Conservation (phyloP, 2,888 invertebrate species). For the Mylabris sibirica region DNA sequence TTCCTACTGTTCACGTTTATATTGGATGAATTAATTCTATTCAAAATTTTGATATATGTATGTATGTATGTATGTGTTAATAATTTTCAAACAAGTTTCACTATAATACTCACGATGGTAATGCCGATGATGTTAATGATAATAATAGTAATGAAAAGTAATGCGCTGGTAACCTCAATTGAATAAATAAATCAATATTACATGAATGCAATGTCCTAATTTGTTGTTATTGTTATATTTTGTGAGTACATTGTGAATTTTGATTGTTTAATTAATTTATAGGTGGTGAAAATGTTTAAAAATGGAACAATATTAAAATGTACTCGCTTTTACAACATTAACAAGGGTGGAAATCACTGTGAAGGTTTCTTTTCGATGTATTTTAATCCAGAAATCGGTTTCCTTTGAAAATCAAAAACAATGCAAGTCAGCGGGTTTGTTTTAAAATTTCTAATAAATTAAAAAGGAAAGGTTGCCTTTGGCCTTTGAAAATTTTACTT, state of each 20-base stretch:
- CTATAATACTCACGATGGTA: neutral
- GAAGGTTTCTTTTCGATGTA: too few relatives aligned
- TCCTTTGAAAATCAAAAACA: too few relatives aligned
- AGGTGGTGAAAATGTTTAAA: neutral
- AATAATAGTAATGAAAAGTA: neutral
- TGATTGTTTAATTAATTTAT: neutral
- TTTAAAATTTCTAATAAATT: too few relatives aligned
- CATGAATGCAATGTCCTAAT: neutral
- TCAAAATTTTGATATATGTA: neutral
- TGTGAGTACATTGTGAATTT: neutral
- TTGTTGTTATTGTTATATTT: neutral
- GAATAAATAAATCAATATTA: slow-evolving; percentile 5
- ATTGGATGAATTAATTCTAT: neutral
- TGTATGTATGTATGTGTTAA: neutral
- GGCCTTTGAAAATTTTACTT: too few relatives aligned
- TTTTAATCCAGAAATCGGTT: too few relatives aligned
- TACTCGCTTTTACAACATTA: too few relatives aligned
- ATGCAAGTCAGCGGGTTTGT: too few relatives aligned
- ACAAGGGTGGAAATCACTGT: too few relatives aligned
- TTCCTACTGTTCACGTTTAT: neutral
- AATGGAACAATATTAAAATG: neutral
- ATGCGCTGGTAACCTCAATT: slow-evolving; percentile 6
- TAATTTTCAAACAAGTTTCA: slow-evolving; percentile 4
- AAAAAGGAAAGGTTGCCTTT: too few relatives aligned
- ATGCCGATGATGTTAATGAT: neutral